phyloP scores from a whole-genome alignment of 2,113 vertebrate species.

The Erythrolamprus reginae region DNA sequence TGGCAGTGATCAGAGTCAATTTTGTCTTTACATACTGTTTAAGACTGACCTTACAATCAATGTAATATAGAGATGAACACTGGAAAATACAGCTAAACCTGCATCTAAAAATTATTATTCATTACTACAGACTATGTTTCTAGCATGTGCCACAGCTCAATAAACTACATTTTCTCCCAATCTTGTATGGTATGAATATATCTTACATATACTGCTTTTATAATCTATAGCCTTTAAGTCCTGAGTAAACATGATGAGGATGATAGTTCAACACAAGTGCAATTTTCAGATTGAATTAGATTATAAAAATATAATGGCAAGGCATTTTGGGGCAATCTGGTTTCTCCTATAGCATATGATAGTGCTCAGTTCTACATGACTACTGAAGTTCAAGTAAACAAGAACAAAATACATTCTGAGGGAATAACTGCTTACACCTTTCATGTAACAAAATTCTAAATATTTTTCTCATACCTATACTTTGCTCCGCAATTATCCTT shows the following conservation, averaged over 20 bases:
- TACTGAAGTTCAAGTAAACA: background rate
- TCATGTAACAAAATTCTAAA: background rate
- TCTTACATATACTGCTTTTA: background rate
- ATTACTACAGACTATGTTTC: background rate
- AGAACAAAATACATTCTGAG: background rate
- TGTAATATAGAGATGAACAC: background rate
- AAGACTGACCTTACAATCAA: background rate
- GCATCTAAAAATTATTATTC: background rate
- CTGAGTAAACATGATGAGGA: background rate
- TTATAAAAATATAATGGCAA: background rate
- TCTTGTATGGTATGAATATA: background rate
- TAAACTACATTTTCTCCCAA: background rate
- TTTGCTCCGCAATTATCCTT: constrained; percentile 71
- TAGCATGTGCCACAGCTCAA: no score
- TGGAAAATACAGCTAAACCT: background rate
- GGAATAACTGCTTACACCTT: background rate
- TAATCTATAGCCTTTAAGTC: background rate
- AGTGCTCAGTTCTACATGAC: background rate
- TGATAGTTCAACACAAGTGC: background rate
- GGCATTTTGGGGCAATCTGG: background rate
- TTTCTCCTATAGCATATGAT: background rate
- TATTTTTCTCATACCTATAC: constrained; percentile 69
- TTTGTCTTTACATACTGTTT: background rate
- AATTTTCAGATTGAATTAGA: background rate
- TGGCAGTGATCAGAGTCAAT: background rate